Evolutionary conservation across 1,140 invertebrate genomes (phyloP).

Genomic region (Agrilus planipennis): DNA sequence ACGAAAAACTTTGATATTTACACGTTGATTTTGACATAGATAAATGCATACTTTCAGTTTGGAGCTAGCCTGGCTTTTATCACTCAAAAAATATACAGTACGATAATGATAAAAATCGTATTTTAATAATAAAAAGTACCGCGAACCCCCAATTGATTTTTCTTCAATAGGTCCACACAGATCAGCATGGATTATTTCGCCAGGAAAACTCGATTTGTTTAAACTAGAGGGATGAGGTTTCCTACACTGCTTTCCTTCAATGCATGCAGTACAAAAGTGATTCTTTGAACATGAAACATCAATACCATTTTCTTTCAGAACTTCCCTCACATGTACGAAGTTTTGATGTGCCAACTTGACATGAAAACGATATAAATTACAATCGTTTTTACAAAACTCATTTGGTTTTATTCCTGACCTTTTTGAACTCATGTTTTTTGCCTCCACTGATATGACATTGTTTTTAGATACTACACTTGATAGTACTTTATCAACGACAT

Average conservation of each 20-base stretch:
- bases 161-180: slow-evolving; percentile 7
- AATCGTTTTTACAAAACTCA: too few species aligned
- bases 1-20: not conserved
- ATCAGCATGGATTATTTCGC: not conserved
- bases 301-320: not conserved
- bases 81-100: not conserved
- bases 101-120: not conserved
- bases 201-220: not conserved
- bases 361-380: not conserved
- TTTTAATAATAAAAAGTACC: not conserved
- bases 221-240: not conserved
- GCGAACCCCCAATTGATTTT: not conserved
- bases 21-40: not conserved
- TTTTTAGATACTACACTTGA: not conserved
- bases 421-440: too few species aligned
- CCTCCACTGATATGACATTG: too few species aligned
- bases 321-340: not conserved
- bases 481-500: not conserved
- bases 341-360: not conserved
- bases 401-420: too few species aligned
- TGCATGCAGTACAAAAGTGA: not conserved
- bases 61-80: not conserved
- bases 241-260: not conserved
- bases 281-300: not conserved
- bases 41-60: not conserved